Evolutionary conservation across 2,888 invertebrate genomes (phyloP).

Genomic region (Acanthosepion lycidas): DNA sequence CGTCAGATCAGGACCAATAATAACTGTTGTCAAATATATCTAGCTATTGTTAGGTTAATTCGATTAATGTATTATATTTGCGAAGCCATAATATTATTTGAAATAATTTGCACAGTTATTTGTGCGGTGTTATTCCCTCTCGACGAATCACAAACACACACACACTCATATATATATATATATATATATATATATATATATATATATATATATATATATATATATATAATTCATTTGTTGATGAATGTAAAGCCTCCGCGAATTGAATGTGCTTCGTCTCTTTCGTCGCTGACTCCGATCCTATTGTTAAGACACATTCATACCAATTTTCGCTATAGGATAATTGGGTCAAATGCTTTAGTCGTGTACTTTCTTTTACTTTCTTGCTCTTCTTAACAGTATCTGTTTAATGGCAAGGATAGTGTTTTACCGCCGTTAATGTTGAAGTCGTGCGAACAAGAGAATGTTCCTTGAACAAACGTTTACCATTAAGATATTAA

Average conservation of each 20-base stretch:
- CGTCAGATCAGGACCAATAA: too few relatives aligned
- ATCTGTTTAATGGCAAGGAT: not conserved
- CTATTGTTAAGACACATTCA: not conserved
- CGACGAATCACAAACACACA: not conserved
- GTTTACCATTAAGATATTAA: constrained; percentile 1
- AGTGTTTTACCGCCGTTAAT: not conserved
- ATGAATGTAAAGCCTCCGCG: not conserved
- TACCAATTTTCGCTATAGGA: not conserved
- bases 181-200: not conserved
- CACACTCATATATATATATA: too few relatives aligned
- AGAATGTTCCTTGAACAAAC: not conserved
- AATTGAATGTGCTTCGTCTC: not conserved
- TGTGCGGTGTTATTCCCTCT: not conserved
- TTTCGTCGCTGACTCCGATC: not conserved
- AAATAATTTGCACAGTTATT: not conserved
- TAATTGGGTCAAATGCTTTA: not conserved
- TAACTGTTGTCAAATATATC: too few relatives aligned
- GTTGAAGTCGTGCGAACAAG: not conserved
- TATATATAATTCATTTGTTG: not conserved
- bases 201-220: too few relatives aligned
- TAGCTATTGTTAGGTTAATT: too few relatives aligned
- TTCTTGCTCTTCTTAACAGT: not conserved
- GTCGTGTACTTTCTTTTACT: not conserved
- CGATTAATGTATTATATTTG: too few relatives aligned
- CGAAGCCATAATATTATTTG: too few relatives aligned